Evolutionary conservation across 2,797 vertebrate genomes (phyloP).

Genomic region (Falco cherrug): DNA sequence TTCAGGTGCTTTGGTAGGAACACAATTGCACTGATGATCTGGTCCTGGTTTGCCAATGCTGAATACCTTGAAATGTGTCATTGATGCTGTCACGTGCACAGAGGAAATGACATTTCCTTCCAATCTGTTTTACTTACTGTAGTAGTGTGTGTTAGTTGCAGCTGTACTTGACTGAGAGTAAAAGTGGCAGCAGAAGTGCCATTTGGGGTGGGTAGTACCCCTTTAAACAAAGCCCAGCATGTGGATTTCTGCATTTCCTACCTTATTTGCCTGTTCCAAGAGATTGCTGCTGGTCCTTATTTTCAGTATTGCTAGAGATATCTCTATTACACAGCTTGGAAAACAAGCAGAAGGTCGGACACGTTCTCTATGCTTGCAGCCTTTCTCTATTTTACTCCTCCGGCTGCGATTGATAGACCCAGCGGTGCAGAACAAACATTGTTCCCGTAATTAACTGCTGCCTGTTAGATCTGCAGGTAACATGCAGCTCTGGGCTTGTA

Average conservation of each 20-base stretch:
- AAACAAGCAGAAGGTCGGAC: neutral
- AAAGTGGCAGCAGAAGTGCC: neutral
- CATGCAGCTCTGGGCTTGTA: neutral
- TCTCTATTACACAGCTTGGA: conserved; percentile 19
- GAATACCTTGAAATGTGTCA: neutral
- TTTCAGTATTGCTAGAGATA: neutral
- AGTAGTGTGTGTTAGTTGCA: neutral
- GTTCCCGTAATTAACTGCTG: conserved; percentile 7
- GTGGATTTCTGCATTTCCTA: neutral
- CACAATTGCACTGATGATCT: neutral
- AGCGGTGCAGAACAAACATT: neutral
- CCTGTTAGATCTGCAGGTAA: neutral
- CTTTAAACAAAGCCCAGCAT: neutral
- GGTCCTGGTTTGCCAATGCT: neutral
- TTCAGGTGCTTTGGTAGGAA: neutral
- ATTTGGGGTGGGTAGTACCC: neutral
- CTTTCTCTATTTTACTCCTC: neutral
- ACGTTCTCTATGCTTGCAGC: neutral
- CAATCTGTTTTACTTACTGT: neutral
- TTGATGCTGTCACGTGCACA: neutral
- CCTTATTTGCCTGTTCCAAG: neutral
- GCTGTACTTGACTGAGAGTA: neutral
- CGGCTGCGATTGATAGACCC: neutral
- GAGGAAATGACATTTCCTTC: neutral
- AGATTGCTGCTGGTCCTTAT: neutral